Conservation (phyloP, 37 sponge, comb jelly and placozoan genomes). For the Chondrilla cf. caribensis region DNA sequence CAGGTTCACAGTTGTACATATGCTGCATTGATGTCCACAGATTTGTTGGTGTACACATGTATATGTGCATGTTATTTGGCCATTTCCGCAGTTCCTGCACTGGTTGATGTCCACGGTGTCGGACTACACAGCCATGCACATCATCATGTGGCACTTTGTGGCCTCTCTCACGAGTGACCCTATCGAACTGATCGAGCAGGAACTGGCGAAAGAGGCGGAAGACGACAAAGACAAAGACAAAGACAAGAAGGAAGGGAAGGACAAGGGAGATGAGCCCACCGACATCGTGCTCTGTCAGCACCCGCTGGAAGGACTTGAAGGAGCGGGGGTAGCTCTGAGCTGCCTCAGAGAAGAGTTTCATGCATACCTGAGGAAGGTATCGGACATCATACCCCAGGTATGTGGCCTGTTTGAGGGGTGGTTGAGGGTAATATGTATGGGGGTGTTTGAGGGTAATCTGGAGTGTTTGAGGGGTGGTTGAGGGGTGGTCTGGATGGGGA, state of each 20-base stretch:
- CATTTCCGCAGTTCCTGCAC: slow-evolving; percentile 52
- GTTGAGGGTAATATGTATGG: not conserved
- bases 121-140: slow-evolving; percentile 71
- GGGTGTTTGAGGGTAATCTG: not conserved
- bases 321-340: slow-evolving; percentile 56
- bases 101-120: slow-evolving; percentile 60
- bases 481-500: not conserved
- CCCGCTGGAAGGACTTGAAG: slow-evolving; percentile 70
- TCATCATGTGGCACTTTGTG: slow-evolving; percentile 86
- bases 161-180: slow-evolving; percentile 62
- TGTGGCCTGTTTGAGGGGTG: not conserved
- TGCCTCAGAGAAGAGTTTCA: slow-evolving; percentile 71
- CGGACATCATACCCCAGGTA: slow-evolving; percentile 71
- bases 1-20: too few species aligned
- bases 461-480: not conserved
- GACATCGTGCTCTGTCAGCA: slow-evolving; percentile 61
- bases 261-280: slow-evolving; percentile 32
- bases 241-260: slow-evolving; percentile 39
- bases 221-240: slow-evolving; percentile 52
- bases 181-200: slow-evolving; percentile 35
- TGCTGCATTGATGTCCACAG: too few species aligned
- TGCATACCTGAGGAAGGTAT: slow-evolving; percentile 59
- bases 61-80: not conserved
- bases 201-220: slow-evolving; percentile 18
- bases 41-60: not conserved